A percentile compares a stretch with the other conserved stretches of the same genome.
phyloP scores from a whole-genome alignment of 2,797 vertebrate species.

The Garrulus glandarius region DNA sequence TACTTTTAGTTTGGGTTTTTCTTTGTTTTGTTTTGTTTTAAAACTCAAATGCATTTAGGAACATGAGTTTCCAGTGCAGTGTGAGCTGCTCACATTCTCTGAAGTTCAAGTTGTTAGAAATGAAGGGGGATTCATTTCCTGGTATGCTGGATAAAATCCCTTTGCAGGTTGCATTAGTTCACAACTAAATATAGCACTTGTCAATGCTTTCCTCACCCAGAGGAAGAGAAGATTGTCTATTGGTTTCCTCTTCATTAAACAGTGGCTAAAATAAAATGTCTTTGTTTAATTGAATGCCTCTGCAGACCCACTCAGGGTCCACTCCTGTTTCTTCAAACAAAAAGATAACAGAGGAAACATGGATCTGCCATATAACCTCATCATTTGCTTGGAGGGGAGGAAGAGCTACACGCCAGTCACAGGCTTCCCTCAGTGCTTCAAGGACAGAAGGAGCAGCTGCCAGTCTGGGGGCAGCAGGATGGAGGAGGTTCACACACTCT shows the following conservation, averaged over 20 bases:
- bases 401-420: background rate
- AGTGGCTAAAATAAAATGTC: conserved; percentile 25
- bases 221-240: conserved; percentile 42
- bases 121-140: background rate
- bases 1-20: background rate
- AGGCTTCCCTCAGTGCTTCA: background rate
- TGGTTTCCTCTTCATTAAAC: conserved; percentile 40
- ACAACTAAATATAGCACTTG: conserved; percentile 33
- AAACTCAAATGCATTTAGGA: background rate
- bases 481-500: background rate
- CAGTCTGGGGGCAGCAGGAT: conserved; percentile 2
- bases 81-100: background rate
- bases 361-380: background rate
- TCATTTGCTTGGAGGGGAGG: background rate
- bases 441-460: conserved; percentile 48
- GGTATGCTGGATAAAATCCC: background rate
- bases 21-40: background rate
- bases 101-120: background rate
- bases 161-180: background rate
- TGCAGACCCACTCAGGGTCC: conserved; percentile 24
- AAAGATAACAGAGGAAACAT: conserved; percentile 26
- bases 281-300: conserved; percentile 25
- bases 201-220: background rate
- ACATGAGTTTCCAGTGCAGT: background rate
- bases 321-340: conserved; percentile 25